phyloP scores from a whole-genome alignment of 2,888 invertebrate species.

The Hyposoter didymator region DNA sequence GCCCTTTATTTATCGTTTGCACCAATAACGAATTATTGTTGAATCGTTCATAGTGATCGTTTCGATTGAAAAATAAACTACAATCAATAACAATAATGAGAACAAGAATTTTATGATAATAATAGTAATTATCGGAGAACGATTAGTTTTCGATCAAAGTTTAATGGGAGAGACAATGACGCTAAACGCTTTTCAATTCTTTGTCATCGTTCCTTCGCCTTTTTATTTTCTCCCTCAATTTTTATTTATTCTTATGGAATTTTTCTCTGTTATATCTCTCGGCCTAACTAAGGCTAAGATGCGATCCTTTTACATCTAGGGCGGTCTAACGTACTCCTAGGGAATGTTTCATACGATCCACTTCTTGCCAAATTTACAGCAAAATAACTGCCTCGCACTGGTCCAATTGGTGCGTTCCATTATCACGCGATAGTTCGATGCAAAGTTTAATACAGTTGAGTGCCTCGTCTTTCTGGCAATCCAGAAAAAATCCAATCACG shows the following conservation, averaged over 20 bases:
- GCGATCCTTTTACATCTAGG: constrained; percentile 67
- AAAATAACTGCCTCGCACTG: too few species aligned
- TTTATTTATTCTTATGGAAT: constrained; percentile 31
- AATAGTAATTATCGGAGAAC: constrained; percentile 46
- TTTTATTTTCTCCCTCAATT: constrained; percentile 19
- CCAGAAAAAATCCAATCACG: too few species aligned
- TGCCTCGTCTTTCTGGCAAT: too few species aligned
- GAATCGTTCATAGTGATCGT: constrained; percentile 51
- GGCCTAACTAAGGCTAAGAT: constrained; percentile 66
- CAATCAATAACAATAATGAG: constrained; percentile 64
- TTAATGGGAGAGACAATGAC: constrained; percentile 47
- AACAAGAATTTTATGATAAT: constrained; percentile 58
- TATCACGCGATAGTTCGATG: too few species aligned
- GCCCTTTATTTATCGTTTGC: constrained; percentile 48
- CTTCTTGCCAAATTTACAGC: constrained; percentile 62
- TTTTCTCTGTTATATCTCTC: constrained; percentile 31
- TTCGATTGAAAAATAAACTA: constrained; percentile 68
- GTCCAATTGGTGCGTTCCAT: too few species aligned
- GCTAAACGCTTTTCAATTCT: constrained; percentile 43
- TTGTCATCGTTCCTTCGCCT: constrained; percentile 38
- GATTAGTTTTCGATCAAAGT: constrained; percentile 37
- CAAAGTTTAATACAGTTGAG: too few species aligned
- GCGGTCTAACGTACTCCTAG: constrained; percentile 34
- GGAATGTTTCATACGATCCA: constrained; percentile 66
- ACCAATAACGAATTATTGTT: constrained; percentile 47